Conservation (phyloP, 2,113 vertebrate genomes). For the Rynchops niger region DNA sequence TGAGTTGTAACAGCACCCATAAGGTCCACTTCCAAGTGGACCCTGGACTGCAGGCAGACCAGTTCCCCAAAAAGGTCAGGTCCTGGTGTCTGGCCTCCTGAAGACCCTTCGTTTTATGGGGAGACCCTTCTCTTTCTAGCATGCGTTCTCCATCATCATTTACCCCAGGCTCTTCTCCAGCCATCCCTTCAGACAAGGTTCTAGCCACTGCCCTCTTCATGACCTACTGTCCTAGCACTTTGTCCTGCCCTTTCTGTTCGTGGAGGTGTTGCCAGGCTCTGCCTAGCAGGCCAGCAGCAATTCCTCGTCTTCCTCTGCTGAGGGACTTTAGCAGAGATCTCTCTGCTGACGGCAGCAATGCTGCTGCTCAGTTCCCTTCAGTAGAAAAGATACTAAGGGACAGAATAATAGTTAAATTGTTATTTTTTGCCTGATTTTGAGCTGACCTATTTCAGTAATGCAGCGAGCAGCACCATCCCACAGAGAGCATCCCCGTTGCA, state of each 20-base stretch:
- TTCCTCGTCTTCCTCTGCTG: not conserved
- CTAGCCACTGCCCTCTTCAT: not conserved
- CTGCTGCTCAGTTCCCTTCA: not conserved
- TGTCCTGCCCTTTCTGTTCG: not conserved
- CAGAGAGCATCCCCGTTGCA: not conserved
- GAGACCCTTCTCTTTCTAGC: not conserved
- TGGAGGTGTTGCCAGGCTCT: not conserved
- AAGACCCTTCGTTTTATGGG: not conserved
- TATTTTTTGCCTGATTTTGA: not conserved
- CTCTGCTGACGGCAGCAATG: not conserved
- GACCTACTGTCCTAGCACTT: not conserved
- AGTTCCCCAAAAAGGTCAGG: not conserved
- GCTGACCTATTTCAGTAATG: not conserved
- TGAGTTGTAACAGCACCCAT: not conserved
- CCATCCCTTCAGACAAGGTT: not conserved
- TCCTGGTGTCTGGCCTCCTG: not conserved
- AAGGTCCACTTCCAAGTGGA: not conserved
- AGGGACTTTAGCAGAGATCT: not conserved
- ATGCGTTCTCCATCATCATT: accelerated
- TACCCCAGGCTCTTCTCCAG: not conserved
- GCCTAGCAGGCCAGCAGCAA: not conserved
- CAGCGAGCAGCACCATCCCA: not conserved
- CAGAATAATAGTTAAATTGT: not conserved
- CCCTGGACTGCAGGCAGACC: not conserved
- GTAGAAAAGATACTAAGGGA: not conserved